Base-by-base conservation (phyloP, 2,797 vertebrate genomes). In the Euthynnus affinis region DNA sequence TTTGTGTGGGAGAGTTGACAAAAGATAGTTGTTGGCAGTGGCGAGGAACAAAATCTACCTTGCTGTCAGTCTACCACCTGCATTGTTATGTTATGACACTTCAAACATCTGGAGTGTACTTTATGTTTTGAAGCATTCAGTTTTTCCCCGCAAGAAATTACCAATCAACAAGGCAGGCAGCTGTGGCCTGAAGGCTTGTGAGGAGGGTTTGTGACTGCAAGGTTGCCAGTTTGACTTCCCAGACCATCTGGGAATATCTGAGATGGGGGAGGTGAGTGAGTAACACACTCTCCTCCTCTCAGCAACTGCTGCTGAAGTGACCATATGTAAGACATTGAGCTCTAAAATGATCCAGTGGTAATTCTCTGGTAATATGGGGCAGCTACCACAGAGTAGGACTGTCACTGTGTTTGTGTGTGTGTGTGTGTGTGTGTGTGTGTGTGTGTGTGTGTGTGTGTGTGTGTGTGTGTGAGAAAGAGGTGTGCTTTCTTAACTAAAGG, bases 71-170 rank as follows among this genome's bases (percentile, higher is more conserved):
- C 78, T 63, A 65, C 87, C 93, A 92, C 89, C 91, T 91, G 88
- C 78, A 91, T 89, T 86, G 86, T 91, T 85, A 53, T 82, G 79
- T 81, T 87, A 83, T 87, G 87, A 89, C 86, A 87, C 91, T 88
- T 81, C 61, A 88, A 89, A 89, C 93, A 92, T 91, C 90, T 91
- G 88, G 92, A 91, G 89, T 79, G 76, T 78, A 81, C 80, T 88
- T 92, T 82, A 81, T 91, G 78, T 80, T 87, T 78, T 84, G 78
- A 83, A 79, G 87, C 72, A 82, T 84, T 74, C 74, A 59, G 76
- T 82, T 84, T 87, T 83, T 59, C 65, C 76, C 74, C 20, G 66
- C 58, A 84, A 76, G 69, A 88, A 86, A 91, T 88, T 83, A 84
- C 76, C 80, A 85, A 78, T 88, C 80, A 75, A 58, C 78, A 40